Evolutionary conservation across 2,888 invertebrate genomes (phyloP), one percentile per base, ranked within the genome.

Genomic region (Muschampia plurimacula): DNA sequence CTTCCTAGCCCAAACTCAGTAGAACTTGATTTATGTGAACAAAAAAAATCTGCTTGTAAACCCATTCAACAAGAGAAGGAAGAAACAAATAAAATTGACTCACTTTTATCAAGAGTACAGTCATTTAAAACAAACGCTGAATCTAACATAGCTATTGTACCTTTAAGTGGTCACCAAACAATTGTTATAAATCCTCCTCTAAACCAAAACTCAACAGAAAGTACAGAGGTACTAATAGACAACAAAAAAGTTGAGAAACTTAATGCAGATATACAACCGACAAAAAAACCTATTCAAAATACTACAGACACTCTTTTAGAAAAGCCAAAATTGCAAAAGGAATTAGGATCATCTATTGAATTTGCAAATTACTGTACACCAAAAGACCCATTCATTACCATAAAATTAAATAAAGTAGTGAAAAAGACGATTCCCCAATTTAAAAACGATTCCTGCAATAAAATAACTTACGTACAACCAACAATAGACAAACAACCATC

Each of bases 141-240:
- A 76, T 91, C 92, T n/a, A 92, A 89, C 78, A 91, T 95, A 74
- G 87, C 91, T 72, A 89, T 95, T 67, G 87, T 95, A 57, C 95
- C 95, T 62, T 81, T 95, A 74, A 95, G 95, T 78, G 94, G 95
- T 64, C 94, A 95, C 81, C 95, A 95, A 87, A 95, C 95, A n/a
- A 92, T 95, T 78, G 90, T 95, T 39, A 91, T 94, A 72, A 88
- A 94, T 83, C 93, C 94, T 75, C 94, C 94, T 13, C 77, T 93
- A 44, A 83, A 81, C 49, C 88, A 89, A 80, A 83, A 84, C 46
- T 65, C 74, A 46, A 77, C 72, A 67, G 81, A 83, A 68, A 77
- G 72, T 44, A 55, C 72, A 13, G 74, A 77, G 66, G 71, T 67
- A 74, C 65, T 64, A 10, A 52, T 80, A 79, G 64, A 78, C 76